These are phyloP conservation scores for Phthorimaea operculella DNA, from an alignment of 1,140 invertebrate species.

Conservation along the genomic window DNA sequence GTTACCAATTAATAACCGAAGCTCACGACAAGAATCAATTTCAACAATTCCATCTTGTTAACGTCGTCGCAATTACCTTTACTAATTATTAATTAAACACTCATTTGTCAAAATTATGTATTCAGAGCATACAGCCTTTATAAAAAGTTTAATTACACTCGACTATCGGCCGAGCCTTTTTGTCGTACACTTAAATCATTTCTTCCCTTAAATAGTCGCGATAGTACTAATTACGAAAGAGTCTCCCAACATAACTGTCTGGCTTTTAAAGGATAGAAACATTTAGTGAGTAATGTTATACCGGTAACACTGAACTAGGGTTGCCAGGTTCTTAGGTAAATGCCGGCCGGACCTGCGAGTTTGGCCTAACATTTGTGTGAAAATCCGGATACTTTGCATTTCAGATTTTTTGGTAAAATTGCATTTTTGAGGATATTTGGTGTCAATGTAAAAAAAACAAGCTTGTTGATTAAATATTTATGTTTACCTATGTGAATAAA, in stretches of 20 bases:
- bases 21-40: neutral
- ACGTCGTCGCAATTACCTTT: neutral
- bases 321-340: too few species aligned
- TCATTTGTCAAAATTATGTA: conserved; percentile 4
- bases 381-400: too few species aligned
- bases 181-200: conserved; percentile 36
- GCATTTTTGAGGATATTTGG: too few species aligned
- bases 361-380: too few species aligned
- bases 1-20: neutral
- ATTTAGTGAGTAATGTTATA: conserved; percentile 60
- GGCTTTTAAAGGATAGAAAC: conserved; percentile 58
- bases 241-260: conserved; percentile 46
- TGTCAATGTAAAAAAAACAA: too few species aligned
- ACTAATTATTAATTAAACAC: conserved; percentile 1
- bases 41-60: neutral
- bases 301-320: conserved; percentile 57
- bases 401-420: too few species aligned
- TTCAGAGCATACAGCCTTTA: neutral
- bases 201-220: conserved; percentile 37
- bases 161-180: neutral
- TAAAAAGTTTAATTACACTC: neutral
- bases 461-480: too few species aligned
- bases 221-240: conserved; percentile 54
- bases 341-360: too few species aligned
- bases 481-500: too few species aligned